Percentiles rank a stretch among this genome's conserved stretches.
These are phyloP conservation scores for Reinhardtius hippoglossoides DNA, from an alignment of 2,113 vertebrate genomes.

Conservation along the genomic window DNA sequence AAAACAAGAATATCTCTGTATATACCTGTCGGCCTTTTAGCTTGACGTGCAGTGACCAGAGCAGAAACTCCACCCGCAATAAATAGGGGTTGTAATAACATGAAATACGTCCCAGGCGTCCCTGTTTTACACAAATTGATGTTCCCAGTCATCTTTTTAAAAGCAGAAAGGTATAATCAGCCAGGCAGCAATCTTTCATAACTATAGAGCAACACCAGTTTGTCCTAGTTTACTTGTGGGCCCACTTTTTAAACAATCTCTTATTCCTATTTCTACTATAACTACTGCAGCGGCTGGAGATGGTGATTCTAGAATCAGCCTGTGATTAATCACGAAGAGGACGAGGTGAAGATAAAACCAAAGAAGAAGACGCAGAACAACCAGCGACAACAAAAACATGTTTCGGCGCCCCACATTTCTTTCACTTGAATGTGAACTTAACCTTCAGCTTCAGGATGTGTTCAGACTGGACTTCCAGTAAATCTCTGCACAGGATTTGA, in stretches of 20 bases:
- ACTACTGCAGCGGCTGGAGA: not conserved
- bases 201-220: not conserved
- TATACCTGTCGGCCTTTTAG: not conserved
- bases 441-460: slow-evolving; percentile 29
- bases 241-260: not conserved
- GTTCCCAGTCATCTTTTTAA: not conserved
- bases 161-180: not conserved
- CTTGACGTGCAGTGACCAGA: slow-evolving; percentile 4
- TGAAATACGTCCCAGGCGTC: not conserved
- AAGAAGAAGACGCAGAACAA: not conserved
- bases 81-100: not conserved
- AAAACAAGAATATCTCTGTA: slow-evolving; percentile 6
- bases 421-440: not conserved
- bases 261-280: not conserved
- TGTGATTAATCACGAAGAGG: not conserved
- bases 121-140: not conserved
- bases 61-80: not conserved
- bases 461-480: slow-evolving; percentile 38
- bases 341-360: too few species aligned
- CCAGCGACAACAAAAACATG: not conserved
- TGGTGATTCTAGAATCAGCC: not conserved
- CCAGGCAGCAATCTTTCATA: not conserved
- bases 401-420: not conserved
- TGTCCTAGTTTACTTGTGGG: not conserved
- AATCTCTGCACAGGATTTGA: slow-evolving; percentile 39